Evolutionary conservation across 1,140 invertebrate species (phyloP).

Genomic region (Phthorimaea operculella): DNA sequence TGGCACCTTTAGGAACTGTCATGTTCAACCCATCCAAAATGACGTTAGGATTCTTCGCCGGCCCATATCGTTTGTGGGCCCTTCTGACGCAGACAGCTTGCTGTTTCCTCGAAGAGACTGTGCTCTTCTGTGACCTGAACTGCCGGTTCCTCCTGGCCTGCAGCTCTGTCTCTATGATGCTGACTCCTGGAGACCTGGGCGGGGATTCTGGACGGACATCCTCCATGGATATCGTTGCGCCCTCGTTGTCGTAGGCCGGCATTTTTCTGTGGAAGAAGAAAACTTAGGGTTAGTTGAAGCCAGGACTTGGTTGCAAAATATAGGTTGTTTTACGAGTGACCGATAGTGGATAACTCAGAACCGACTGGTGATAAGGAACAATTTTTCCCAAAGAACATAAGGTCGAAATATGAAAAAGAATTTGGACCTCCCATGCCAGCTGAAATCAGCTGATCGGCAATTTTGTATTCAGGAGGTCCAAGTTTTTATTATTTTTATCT

Average conservation of each 20-base stretch:
- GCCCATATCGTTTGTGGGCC: constrained; percentile 87
- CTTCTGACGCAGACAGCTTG: constrained; percentile 85
- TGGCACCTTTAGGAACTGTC: constrained; percentile 90
- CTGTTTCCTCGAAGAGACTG: constrained; percentile 76
- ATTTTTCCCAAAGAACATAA: no score
- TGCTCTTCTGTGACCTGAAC: constrained; percentile 75
- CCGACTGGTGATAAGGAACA: no score
- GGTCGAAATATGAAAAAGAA: no score
- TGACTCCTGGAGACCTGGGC: constrained; percentile 22
- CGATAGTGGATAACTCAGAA: no score
- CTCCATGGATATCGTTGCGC: constrained; percentile 55
- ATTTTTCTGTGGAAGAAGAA: constrained; percentile 34
- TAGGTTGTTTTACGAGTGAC: no score
- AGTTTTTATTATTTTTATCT: no score
- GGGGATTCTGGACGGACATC: constrained; percentile 35
- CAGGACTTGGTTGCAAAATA: no score
- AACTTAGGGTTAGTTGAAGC: no score
- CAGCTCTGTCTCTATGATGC: constrained; percentile 41
- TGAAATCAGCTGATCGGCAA: no score
- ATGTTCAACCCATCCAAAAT: constrained; percentile 89
- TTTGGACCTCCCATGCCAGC: no score
- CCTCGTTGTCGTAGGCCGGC: constrained; percentile 59
- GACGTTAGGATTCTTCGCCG: constrained; percentile 83
- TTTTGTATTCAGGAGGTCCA: no score
- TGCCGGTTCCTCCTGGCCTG: constrained; percentile 41